Conservation (phyloP, 2,888 invertebrate species). For the Drosophila seclusa region DNA sequence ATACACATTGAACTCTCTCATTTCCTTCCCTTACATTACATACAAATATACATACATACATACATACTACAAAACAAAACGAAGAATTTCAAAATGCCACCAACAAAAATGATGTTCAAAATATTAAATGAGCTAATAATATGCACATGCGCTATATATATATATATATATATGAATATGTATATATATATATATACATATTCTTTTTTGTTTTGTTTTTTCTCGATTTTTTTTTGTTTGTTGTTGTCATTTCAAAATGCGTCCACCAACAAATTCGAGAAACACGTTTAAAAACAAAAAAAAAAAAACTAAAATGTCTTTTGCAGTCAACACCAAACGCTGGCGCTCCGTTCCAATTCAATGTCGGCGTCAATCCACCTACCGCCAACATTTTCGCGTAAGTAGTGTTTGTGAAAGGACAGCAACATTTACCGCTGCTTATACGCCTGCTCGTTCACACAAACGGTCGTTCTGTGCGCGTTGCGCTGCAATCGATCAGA, state of each 20-base stretch:
- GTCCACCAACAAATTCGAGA: constrained; percentile 17
- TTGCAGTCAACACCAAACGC: constrained; percentile 84
- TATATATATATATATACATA: neutral
- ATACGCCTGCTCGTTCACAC: neutral
- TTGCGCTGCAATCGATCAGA: constrained; percentile 20
- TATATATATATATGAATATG: neutral
- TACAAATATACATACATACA: neutral
- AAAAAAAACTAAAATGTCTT: constrained; percentile 60
- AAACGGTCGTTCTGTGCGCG: neutral
- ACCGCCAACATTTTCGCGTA: constrained; percentile 85
- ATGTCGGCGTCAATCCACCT: constrained; percentile 80
- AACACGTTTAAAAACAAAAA: constrained; percentile 55
- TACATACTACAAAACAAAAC: neutral
- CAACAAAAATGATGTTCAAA: constrained; percentile 28
- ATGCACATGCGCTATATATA: constrained; percentile 1
- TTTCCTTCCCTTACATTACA: neutral
- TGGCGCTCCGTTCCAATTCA: constrained; percentile 84
- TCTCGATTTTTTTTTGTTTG: neutral
- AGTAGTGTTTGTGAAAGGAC: constrained; percentile 70
- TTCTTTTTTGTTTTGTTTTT: constrained; percentile 2
- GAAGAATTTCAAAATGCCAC: neutral
- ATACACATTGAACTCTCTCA: neutral
- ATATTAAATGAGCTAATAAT: constrained; percentile 4
- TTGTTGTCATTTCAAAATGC: constrained; percentile 13
- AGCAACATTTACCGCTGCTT: constrained; percentile 11